Evolutionary conservation across 2,113 vertebrate genomes (phyloP).

Genomic region (Perca fluviatilis): DNA sequence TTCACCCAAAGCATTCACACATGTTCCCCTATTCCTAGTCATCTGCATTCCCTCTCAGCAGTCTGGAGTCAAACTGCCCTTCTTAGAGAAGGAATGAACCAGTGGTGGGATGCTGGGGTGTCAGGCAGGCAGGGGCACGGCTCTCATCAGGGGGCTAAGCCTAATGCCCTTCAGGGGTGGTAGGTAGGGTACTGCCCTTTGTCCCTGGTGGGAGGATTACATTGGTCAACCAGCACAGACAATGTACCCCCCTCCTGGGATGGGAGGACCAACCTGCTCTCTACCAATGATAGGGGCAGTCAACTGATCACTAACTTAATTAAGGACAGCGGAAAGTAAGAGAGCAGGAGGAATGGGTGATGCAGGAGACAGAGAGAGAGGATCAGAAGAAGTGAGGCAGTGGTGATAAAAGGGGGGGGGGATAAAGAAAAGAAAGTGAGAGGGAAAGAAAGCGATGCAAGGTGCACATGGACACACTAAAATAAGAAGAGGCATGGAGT

Average conservation of each 20-base stretch:
- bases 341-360: conserved; percentile 31
- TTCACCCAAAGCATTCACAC: background rate
- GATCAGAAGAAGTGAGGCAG: conserved; percentile 5
- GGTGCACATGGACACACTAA: conserved; percentile 63
- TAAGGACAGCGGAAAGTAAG: conserved; percentile 72
- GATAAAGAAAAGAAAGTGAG: conserved; percentile 30
- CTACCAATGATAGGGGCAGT: conserved; percentile 84
- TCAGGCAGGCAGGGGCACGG: conserved; percentile 48
- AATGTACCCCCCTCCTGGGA: conserved; percentile 85
- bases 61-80: conserved; percentile 19
- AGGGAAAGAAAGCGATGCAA: conserved; percentile 29
- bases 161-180: conserved; percentile 82
- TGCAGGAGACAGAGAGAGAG: conserved; percentile 17
- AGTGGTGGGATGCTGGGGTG: conserved; percentile 50
- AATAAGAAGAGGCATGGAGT: conserved; percentile 70
- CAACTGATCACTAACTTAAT: conserved; percentile 89
- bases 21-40: background rate
- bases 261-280: conserved; percentile 79
- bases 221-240: conserved; percentile 85
- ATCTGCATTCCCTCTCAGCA: conserved; percentile 28
- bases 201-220: conserved; percentile 86
- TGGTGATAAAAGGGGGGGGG: conserved; percentile 20
- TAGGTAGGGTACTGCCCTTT: conserved; percentile 80
- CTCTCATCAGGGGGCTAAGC: conserved; percentile 80
- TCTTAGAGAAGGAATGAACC: conserved; percentile 29